A percentile compares a stretch with the other conserved stretches of the same genome.
These are phyloP conservation scores for Catocala sponsa DNA, from an alignment of 2,888 invertebrate genomes.

Conservation along the genomic window DNA sequence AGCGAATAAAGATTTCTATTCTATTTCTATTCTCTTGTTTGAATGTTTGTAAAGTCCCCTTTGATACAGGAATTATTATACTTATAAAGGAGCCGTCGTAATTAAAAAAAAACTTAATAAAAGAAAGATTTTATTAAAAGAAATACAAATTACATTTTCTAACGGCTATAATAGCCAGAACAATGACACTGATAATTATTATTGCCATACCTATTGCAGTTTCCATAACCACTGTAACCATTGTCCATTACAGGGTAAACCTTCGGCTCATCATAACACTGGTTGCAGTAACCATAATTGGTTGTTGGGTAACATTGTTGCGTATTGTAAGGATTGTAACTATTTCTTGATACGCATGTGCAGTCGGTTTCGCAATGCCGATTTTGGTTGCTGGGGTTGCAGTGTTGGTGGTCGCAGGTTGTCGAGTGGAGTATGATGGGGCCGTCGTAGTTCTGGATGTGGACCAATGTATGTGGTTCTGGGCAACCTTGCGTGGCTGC, in stretches of 20 bases:
- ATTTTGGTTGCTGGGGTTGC: constrained; percentile 22
- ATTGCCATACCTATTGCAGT: constrained; percentile 13
- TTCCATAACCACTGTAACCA: constrained; percentile 10
- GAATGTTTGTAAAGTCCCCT: too few species aligned
- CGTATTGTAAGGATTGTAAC: constrained; percentile 16
- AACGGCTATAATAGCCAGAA: constrained; percentile 22
- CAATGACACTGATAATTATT: constrained; percentile 19
- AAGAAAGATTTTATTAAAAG: too few species aligned
- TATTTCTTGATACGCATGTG: constrained; percentile 37
- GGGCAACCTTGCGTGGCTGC: constrained; percentile 45
- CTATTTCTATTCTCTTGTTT: too few species aligned
- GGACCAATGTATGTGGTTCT: constrained; percentile 57
- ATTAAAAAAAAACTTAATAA: constrained; percentile 4
- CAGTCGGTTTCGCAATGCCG: constrained; percentile 36
- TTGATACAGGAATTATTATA: too few species aligned
- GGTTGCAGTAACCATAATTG: constrained; percentile 17
- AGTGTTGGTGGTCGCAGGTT: constrained; percentile 30
- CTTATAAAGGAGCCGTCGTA: too few species aligned
- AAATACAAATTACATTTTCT: not conserved
- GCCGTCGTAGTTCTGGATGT: constrained; percentile 70
- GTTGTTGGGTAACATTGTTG: constrained; percentile 8
- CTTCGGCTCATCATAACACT: constrained; percentile 14
- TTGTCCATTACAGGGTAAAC: constrained; percentile 16
- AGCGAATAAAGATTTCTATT: too few species aligned
- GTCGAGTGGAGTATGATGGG: constrained; percentile 55